Evolutionary conservation across 2,797 vertebrate species (phyloP), one percentile per base, ranked within the genome.

Genomic region (Thalassophryne amazonica): DNA sequence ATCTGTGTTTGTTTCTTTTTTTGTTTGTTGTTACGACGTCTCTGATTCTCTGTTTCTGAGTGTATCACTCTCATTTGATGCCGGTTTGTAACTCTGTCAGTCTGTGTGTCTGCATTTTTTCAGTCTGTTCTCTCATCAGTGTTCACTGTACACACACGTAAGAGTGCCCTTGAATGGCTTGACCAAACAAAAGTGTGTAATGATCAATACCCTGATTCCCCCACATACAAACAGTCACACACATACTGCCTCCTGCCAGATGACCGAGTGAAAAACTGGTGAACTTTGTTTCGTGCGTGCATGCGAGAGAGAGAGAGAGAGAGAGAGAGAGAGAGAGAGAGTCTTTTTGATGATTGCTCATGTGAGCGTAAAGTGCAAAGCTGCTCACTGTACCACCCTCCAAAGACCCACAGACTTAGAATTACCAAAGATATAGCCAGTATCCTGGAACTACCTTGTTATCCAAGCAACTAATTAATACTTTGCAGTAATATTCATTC

Each of bases 261-360:
- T 24, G 27, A 50, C 49, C 47, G 29, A 73, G 78, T 59, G 78
- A 59, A 41, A 33, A 75, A 73, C 73, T 76, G 65, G 21, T 58
- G 74, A 77, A 64, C 60, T 50, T 69, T 34, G 27, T 86, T 76
- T 78, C 66, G 69, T 83, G 79, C 59, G 50, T 82, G 60, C 43
- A 73, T 75, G 79, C 82, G 75, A 86, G 78, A 79, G 78, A 81
- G n/a, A n/a, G n/a, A n/a, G n/a, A n/a, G n/a, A n/a, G n/a, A n/a
- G n/a, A n/a, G n/a, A n/a, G n/a, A n/a, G n/a, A n/a, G n/a, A n/a
- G n/a, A n/a, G n/a, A n/a, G n/a, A n/a, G n/a, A n/a, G n/a, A n/a
- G n/a, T n/a, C n/a, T n/a, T 80, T 88, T 85, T 88, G 76, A 71
- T 85, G 81, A 87, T 86, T 89, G 87, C 77, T 88, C 80, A 88